Evolutionary conservation across 2,888 invertebrate genomes (phyloP).

Genomic region (Phyllotreta striolata): DNA sequence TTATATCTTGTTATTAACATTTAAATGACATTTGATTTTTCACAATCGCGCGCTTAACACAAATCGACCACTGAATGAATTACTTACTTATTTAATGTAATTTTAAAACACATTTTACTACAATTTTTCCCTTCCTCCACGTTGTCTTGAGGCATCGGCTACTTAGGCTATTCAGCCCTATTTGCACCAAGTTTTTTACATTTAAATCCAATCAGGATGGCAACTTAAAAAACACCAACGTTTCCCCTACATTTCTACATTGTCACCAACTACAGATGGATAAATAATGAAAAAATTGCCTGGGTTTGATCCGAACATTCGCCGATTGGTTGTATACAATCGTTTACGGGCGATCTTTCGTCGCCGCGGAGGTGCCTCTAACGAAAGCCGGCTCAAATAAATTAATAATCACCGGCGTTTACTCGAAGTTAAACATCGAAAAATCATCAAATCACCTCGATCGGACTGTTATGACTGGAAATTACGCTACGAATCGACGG

Average conservation of each 20-base stretch:
- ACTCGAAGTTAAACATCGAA: slow-evolving; percentile 6
- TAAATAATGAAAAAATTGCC: no score
- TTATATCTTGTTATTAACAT: slow-evolving; percentile 25
- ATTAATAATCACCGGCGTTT: slow-evolving; percentile 6
- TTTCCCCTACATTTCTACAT: no score
- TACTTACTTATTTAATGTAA: not conserved
- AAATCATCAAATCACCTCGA: slow-evolving; percentile 13
- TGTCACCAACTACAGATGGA: no score
- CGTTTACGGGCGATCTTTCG: not conserved
- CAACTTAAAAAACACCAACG: no score
- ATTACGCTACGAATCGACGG: slow-evolving; percentile 32
- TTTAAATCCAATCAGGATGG: no score
- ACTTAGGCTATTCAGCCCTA: no score
- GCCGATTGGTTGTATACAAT: not conserved
- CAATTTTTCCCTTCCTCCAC: no score
- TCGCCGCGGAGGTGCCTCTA: slow-evolving; percentile 1
- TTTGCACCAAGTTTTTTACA: no score
- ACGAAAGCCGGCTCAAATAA: not conserved
- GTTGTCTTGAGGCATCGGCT: no score
- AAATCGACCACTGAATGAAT: slow-evolving; percentile 3
- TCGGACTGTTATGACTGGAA: slow-evolving; percentile 31
- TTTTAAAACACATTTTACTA: no score
- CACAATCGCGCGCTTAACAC: slow-evolving; percentile 7
- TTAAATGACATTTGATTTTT: slow-evolving; percentile 23
- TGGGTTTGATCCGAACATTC: no score